Evolutionary conservation across 2,888 invertebrate species (phyloP).

Genomic region (Polydesmus complanatus): DNA sequence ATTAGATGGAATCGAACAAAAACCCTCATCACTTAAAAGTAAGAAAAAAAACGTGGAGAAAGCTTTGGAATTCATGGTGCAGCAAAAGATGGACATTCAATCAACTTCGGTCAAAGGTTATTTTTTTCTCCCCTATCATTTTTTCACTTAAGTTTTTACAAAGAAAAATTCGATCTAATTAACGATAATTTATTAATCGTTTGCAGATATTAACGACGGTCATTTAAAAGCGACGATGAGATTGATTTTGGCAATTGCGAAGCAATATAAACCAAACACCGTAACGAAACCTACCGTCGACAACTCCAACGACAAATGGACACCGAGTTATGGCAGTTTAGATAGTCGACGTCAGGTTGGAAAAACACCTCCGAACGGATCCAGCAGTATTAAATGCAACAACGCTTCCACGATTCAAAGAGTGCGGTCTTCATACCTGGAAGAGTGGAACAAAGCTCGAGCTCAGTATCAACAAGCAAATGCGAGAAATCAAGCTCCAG

Average conservation of each 20-base stretch:
- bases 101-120: conserved; percentile 24
- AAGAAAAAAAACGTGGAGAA: conserved; percentile 33
- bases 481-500: not conserved
- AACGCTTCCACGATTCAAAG: not conserved
- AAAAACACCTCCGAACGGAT: not conserved
- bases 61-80: conserved; percentile 33
- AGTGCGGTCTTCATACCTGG: not conserved
- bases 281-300: not conserved
- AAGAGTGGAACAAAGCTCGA: too few relatives aligned
- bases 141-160: too few relatives aligned
- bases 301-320: not conserved
- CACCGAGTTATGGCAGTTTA: conserved; percentile 6
- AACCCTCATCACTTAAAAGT: conserved; percentile 27
- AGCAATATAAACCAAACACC: conserved; percentile 33
- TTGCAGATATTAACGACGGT: conserved; percentile 33
- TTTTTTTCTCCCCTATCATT: conserved; percentile 5
- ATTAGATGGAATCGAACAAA: conserved; percentile 28
- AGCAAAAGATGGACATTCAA: conserved; percentile 33
- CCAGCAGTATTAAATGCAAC: not conserved
- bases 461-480: not conserved
- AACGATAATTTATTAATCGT: not conserved
- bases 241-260: conserved; percentile 35
- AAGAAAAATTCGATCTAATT: not conserved
- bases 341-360: conserved; percentile 2
- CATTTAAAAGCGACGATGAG: conserved; percentile 37